phyloP scores from a whole-genome alignment of 2,797 vertebrate genomes.

The Ambastaia sidthimunki region DNA sequence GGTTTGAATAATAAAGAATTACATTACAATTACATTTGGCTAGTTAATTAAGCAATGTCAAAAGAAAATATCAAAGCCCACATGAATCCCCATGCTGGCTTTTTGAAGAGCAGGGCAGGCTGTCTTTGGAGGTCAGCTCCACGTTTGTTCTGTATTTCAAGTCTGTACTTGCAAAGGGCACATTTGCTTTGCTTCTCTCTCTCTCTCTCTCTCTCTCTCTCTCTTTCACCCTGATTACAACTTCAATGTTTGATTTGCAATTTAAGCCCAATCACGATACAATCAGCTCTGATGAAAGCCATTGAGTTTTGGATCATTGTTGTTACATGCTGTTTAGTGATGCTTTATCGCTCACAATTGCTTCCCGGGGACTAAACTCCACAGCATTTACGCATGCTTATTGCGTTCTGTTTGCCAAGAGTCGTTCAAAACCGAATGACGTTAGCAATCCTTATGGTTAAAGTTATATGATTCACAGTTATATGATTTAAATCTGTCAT shows the following conservation, averaged over 20 bases:
- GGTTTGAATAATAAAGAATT: slow-evolving; percentile 58
- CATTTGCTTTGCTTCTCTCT: slow-evolving; percentile 42
- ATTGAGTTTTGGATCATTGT: slow-evolving; percentile 54
- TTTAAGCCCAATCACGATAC: slow-evolving; percentile 62
- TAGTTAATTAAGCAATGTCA: slow-evolving; percentile 60
- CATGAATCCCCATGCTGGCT: slow-evolving; percentile 19
- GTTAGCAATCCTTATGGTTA: not conserved
- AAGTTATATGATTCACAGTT: slow-evolving; percentile 19
- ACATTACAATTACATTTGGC: slow-evolving; percentile 58
- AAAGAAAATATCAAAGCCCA: slow-evolving; percentile 46
- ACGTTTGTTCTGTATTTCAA: slow-evolving; percentile 40
- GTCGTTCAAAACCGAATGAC: slow-evolving; percentile 46
- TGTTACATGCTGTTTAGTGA: slow-evolving; percentile 56
- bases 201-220: not conserved
- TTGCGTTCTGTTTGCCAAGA: not conserved
- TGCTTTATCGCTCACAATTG: slow-evolving; percentile 55
- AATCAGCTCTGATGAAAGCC: slow-evolving; percentile 60
- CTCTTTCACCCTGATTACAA: slow-evolving; percentile 53
- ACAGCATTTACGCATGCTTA: slow-evolving; percentile 45
- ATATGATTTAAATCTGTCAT: slow-evolving; percentile 18
- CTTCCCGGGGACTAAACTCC: slow-evolving; percentile 49
- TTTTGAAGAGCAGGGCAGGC: slow-evolving; percentile 25
- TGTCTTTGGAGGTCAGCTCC: slow-evolving; percentile 38
- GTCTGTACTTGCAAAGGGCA: slow-evolving; percentile 42
- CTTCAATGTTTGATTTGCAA: slow-evolving; percentile 61